Evolutionary conservation across 2,888 invertebrate genomes (phyloP).

Genomic region (Sminthurinus aureus): DNA sequence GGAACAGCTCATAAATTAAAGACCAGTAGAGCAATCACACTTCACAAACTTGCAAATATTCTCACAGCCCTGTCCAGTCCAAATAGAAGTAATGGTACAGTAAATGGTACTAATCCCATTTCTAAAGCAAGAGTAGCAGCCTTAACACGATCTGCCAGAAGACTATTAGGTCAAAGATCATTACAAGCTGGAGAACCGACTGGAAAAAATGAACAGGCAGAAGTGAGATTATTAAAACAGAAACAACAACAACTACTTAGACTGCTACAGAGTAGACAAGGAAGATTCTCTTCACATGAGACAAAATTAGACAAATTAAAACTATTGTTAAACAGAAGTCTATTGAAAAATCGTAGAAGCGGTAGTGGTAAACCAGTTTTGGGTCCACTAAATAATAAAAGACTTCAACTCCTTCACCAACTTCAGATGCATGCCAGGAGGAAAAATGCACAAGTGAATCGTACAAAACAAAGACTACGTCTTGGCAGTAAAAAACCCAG

Average conservation of each 20-base stretch:
- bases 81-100: neutral
- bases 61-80: neutral
- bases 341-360: conserved; percentile 16
- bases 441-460: conserved; percentile 14
- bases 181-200: neutral
- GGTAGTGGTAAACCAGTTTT: neutral
- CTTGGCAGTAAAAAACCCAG: conserved; percentile 35
- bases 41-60: conserved; percentile 21
- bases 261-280: neutral
- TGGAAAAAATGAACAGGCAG: neutral
- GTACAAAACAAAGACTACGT: conserved; percentile 39
- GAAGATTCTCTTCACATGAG: neutral
- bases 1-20: conserved; percentile 38
- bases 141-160: neutral
- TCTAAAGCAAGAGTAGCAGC: too few species aligned
- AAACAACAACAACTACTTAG: neutral
- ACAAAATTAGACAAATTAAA: conserved; percentile 32
- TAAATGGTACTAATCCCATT: neutral
- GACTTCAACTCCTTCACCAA: conserved; percentile 24
- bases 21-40: neutral
- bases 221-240: neutral
- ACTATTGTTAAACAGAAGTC: conserved; percentile 10
- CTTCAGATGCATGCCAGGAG: conserved; percentile 17
- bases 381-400: conserved; percentile 21
- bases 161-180: neutral